phyloP scores from a whole-genome alignment of 1,140 invertebrate species.

The Brachionus asplanchnoidis region DNA sequence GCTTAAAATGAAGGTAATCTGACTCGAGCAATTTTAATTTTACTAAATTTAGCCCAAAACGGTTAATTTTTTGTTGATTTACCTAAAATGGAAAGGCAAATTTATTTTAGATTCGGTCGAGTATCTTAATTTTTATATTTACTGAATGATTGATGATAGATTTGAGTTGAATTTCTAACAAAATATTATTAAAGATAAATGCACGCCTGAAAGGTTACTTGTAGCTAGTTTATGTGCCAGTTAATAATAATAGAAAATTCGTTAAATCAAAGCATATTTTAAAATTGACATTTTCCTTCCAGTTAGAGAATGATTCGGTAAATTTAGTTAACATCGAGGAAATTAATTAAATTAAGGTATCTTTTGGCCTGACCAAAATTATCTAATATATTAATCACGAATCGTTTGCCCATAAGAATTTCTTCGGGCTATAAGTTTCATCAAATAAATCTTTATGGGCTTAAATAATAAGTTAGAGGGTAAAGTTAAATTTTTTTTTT shows the following conservation, averaged over 20 bases:
- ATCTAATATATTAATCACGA: background rate
- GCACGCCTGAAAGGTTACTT: background rate
- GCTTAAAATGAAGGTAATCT: background rate
- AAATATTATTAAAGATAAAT: background rate
- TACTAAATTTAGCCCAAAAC: background rate
- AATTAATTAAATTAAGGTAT: background rate
- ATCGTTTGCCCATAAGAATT: background rate
- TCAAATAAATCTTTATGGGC: background rate
- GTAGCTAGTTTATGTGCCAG: background rate
- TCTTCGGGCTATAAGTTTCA: background rate
- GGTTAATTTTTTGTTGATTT: background rate
- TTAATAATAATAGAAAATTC: background rate
- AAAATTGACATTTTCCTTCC: background rate
- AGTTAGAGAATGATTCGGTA: background rate
- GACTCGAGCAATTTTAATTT: background rate
- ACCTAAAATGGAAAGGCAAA: background rate
- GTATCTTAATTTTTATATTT: background rate
- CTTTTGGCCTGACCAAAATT: background rate
- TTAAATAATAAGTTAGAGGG: background rate
- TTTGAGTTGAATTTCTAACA: background rate
- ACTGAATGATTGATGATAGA: background rate
- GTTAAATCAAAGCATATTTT: background rate
- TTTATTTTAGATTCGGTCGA: background rate
- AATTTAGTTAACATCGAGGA: background rate
- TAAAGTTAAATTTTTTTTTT: background rate